Evolutionary conservation across 2,797 vertebrate genomes (phyloP), one percentile per base, ranked within the genome.

Genomic region (Melanogrammus aeglefinus): DNA sequence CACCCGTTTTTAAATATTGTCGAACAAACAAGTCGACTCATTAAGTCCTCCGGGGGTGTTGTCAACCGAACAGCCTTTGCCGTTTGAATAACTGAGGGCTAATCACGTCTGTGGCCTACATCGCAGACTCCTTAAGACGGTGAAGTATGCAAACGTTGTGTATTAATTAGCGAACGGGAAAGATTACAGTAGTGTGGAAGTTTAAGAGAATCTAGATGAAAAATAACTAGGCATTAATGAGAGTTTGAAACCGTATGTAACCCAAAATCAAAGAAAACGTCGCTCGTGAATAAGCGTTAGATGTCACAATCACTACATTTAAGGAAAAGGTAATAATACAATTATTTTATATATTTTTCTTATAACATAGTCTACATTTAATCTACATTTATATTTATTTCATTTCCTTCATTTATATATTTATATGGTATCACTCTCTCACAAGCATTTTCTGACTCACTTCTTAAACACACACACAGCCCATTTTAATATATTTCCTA

Each of bases 151-250:
- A 31, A 31, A 75, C 79, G 71, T 87, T 86, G 78, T 81, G 81
- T 69, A 88, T 84, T 77, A 80, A 33, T 75, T 70, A 74, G 72
- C 36, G 4, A 75, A 77, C 78, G 73, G 77, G 44, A 74, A 75
- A 76, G 80, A 85, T 6, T 82, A 78, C 82, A 84, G 66, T 82
- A 81, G 86, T 82, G 82, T 76, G 84, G 80, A 66, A 8, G 63
- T 14, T 44, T 13, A 1, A 44, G 9, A 47, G 3, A 51, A 18
- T 51, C 47, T 21, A 18, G 4, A 57, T 16, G 3, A 57, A 57
- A 57, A 57, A 18, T 21, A 21, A 10, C 27, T 1, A 29, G 13
- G 70, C 35, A 27, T 76, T 51, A 27, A 27, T 33, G 38, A 8
- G 69, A 71, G 21, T 24, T 38, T 12, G 4, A 57, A 57, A 29